Percentiles rank a stretch among this genome's conserved stretches.
Evolutionary conservation across 2,113 vertebrate species (phyloP).

Genomic region (Antigone vipio): DNA sequence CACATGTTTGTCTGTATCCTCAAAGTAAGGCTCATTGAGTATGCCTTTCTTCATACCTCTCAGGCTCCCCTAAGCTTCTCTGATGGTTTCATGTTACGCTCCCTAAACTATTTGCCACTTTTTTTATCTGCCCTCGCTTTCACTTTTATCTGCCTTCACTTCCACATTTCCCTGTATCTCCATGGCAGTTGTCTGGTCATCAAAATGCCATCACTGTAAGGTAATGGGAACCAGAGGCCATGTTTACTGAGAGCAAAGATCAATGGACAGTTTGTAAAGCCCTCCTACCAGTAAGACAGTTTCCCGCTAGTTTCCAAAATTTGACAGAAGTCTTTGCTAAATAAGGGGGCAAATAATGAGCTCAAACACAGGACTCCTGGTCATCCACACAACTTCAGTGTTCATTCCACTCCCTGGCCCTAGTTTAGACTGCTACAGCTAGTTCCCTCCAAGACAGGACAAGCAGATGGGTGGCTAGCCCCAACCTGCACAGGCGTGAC

Average conservation of each 20-base stretch:
- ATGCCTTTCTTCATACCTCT: neutral
- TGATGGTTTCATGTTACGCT: neutral
- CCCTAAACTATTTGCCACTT: neutral
- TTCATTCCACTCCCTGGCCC: neutral
- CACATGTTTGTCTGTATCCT: neutral
- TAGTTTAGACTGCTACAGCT: neutral
- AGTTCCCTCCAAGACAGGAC: neutral
- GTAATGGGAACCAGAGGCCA: neutral
- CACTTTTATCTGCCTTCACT: neutral
- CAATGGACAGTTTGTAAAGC: neutral
- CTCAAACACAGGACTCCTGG: neutral
- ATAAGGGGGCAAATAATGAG: neutral
- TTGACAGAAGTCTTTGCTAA: neutral
- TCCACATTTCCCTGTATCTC: neutral
- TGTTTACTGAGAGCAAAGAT: neutral
- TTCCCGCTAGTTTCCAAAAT: neutral
- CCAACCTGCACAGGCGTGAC: neutral
- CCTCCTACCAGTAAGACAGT: neutral
- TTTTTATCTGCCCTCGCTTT: neutral
- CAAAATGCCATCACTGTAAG: neutral
- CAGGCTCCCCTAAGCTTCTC: neutral
- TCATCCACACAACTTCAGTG: neutral
- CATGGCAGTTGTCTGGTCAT: neutral
- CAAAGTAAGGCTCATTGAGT: rapidly evolving
- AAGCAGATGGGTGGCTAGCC: neutral